Evolutionary conservation across 2,113 vertebrate species (phyloP).

Genomic region (Tursiops truncatus): DNA sequence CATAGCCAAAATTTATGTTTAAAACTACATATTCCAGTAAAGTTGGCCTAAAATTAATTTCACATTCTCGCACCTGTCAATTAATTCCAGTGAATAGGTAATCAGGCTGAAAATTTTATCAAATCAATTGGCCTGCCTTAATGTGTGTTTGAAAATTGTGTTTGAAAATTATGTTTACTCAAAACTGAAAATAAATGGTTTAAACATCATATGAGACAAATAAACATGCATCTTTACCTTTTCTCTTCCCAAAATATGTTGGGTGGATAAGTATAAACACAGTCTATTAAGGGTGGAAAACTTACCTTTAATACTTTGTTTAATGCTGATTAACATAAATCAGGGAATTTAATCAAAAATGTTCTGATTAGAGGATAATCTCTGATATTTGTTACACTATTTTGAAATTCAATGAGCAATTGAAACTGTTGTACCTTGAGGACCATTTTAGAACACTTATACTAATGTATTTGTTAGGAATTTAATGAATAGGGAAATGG

Average conservation of each 20-base stretch:
- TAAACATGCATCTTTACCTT: neutral
- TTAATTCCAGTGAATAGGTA: conserved; percentile 59
- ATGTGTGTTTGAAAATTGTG: conserved; percentile 24
- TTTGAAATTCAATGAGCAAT: neutral
- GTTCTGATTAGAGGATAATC: neutral
- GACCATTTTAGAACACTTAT: neutral
- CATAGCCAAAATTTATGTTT: neutral
- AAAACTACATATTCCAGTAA: neutral
- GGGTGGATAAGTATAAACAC: neutral
- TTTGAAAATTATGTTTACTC: conserved; percentile 55
- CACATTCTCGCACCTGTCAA: conserved; percentile 38
- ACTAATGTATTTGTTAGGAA: neutral
- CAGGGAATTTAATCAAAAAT: neutral
- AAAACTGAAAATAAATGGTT: conserved; percentile 10
- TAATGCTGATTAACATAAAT: neutral
- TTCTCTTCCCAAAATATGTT: neutral
- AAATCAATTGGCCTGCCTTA: conserved; percentile 23
- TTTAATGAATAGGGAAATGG: neutral
- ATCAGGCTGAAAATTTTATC: conserved; percentile 52
- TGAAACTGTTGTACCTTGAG: neutral
- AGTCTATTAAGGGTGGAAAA: neutral
- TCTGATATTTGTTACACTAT: neutral
- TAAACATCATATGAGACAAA: neutral
- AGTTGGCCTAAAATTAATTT: conserved; percentile 37
- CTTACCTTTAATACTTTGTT: neutral